A percentile compares a stretch with the other conserved stretches of the same genome.
Evolutionary conservation across 1,140 invertebrate genomes (phyloP).

Genomic region (Hormaphis cornu): DNA sequence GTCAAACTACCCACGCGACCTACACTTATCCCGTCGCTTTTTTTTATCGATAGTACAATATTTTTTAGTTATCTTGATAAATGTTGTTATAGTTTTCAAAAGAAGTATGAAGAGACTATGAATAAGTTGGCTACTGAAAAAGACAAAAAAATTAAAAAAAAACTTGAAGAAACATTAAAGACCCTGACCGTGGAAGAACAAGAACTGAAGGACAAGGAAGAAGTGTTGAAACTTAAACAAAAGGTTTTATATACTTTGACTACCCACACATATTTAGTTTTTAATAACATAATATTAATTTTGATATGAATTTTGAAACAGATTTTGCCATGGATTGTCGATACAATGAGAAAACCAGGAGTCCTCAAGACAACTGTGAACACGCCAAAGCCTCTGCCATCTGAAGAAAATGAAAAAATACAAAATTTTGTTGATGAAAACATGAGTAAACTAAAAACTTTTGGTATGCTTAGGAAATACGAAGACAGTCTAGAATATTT

Average conservation of each 20-base stretch:
- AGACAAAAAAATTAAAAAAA: slow-evolving; percentile 47
- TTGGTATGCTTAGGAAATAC: slow-evolving; percentile 83
- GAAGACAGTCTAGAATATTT: slow-evolving; percentile 86
- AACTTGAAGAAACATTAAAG: slow-evolving; percentile 59
- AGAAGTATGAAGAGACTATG: slow-evolving; percentile 55
- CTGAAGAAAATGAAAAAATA: slow-evolving; percentile 63
- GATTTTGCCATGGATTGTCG: slow-evolving; percentile 93
- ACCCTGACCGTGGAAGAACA: slow-evolving; percentile 67
- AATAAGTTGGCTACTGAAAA: slow-evolving; percentile 52
- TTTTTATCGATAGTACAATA: too few species aligned
- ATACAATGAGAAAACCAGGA: slow-evolving; percentile 95
- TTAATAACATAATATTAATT: not conserved
- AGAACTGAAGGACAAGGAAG: slow-evolving; percentile 61
- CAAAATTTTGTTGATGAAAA: slow-evolving; percentile 84
- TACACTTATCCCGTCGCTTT: too few species aligned
- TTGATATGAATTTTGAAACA: slow-evolving; percentile 36
- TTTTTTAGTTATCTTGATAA: too few species aligned
- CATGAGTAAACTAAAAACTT: slow-evolving; percentile 81
- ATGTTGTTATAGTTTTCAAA: slow-evolving; percentile 41
- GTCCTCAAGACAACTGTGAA: slow-evolving; percentile 97
- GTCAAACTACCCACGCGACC: too few species aligned
- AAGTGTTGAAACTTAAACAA: slow-evolving; percentile 83
- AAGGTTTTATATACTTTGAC: slow-evolving; percentile 48
- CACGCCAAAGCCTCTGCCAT: slow-evolving; percentile 49
- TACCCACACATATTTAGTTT: not conserved